Conservation (phyloP, 2,888 invertebrate species). For the Abrostola tripartita region DNA sequence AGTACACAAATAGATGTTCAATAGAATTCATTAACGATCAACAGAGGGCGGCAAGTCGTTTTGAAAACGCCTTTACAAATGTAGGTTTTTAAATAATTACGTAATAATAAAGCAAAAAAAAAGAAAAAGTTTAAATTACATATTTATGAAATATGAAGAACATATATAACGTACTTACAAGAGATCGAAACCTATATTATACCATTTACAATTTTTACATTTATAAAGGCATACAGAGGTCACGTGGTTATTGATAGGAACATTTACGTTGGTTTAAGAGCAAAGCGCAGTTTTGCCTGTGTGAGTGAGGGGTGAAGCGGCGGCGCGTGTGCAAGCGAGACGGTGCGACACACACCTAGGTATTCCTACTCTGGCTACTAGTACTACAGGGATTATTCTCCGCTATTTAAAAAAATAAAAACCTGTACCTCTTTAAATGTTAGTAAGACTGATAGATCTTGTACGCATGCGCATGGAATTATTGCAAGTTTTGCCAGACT, state of each 20-base stretch:
- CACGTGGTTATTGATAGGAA: conserved; percentile 7
- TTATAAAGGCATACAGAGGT: conserved; percentile 25
- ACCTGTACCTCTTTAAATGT: no score
- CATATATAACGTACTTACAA: no score
- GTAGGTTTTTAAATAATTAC: neutral
- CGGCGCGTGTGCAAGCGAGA: conserved; percentile 68
- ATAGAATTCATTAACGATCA: no score
- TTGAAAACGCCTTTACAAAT: conserved; percentile 5
- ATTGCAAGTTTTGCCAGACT: no score
- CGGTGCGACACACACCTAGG: conserved; percentile 21
- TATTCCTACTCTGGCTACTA: neutral
- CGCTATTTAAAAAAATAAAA: no score
- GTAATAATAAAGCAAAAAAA: no score
- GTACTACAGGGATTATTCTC: neutral
- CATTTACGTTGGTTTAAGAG: conserved; percentile 11
- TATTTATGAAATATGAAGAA: no score
- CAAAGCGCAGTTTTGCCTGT: conserved; percentile 47
- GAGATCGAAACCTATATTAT: neutral
- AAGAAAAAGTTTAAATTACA: no score
- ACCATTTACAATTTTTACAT: neutral
- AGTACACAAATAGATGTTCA: no score
- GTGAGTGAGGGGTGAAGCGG: conserved; percentile 70
- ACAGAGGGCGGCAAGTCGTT: neutral
- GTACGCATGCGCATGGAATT: no score
- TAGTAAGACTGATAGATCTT: no score